These are phyloP conservation scores for Tuta absoluta DNA, from an alignment of 2,888 invertebrate genomes.

Conservation along the genomic window DNA sequence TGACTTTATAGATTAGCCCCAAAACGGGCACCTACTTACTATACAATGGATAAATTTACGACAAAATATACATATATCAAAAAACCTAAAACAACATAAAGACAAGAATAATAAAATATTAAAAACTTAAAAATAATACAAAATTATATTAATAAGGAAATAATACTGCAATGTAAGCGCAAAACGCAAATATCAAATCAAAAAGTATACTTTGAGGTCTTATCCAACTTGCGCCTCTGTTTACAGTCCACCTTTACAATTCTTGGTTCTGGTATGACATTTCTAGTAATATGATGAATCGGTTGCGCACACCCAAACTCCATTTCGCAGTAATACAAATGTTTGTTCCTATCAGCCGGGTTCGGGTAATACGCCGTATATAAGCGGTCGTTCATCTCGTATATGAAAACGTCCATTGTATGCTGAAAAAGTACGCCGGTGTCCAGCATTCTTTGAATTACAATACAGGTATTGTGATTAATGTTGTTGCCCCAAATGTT, in stretches of 20 bases:
- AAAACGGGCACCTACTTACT: no score
- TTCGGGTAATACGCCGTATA: conserved; percentile 68
- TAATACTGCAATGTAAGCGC: no score
- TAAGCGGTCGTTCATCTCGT: conserved; percentile 58
- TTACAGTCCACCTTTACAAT: conserved; percentile 61
- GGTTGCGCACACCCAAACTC: conserved; percentile 69
- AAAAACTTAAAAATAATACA: no score
- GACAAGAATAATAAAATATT: no score
- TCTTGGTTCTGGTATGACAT: conserved; percentile 49
- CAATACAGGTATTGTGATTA: conserved; percentile 62
- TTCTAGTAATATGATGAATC: conserved; percentile 64
- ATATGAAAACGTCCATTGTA: conserved; percentile 63
- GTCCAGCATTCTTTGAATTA: conserved; percentile 64
- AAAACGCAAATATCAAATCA: conserved; percentile 22
- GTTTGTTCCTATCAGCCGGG: conserved; percentile 74
- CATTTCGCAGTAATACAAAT: conserved; percentile 78
- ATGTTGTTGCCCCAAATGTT: conserved; percentile 72
- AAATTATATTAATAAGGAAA: no score
- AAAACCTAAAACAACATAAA: no score
- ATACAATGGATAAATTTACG: no score
- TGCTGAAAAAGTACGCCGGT: conserved; percentile 64
- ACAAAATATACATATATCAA: no score
- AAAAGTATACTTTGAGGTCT: conserved; percentile 56
- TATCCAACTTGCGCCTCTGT: conserved; percentile 60
- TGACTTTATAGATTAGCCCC: no score